Conservation (phyloP, 2,113 vertebrate genomes). For the Piaya cayana region DNA sequence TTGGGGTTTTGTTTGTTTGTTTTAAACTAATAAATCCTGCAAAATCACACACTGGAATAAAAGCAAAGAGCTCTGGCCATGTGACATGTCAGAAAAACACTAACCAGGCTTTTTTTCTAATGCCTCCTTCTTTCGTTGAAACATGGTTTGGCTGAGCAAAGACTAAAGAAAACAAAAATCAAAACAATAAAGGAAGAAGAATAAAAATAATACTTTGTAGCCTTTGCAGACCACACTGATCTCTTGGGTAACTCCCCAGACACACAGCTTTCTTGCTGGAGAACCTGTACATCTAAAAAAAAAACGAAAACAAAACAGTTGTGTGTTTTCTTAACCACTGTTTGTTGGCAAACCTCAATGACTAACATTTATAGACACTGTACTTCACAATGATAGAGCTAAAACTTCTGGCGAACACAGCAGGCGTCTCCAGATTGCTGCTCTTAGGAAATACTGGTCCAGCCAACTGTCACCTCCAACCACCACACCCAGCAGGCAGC, state of each 20-base stretch:
- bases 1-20: background rate
- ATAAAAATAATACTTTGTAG: background rate
- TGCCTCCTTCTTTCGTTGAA: background rate
- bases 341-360: background rate
- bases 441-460: background rate
- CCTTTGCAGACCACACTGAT: background rate
- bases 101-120: background rate
- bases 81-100: background rate
- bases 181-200: background rate
- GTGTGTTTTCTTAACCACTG: background rate
- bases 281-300: background rate
- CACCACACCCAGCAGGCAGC: background rate
- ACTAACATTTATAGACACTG: background rate
- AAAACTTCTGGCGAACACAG: background rate
- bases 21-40: background rate
- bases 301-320: background rate
- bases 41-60: background rate
- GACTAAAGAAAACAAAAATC: background rate
- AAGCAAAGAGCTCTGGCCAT: background rate
- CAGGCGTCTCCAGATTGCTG: background rate
- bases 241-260: background rate
- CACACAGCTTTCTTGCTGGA: background rate
- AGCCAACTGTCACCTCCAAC: background rate
- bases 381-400: background rate
- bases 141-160: background rate